phyloP scores from a whole-genome alignment of 1,140 invertebrate species.

The Saxidomus purpurata region DNA sequence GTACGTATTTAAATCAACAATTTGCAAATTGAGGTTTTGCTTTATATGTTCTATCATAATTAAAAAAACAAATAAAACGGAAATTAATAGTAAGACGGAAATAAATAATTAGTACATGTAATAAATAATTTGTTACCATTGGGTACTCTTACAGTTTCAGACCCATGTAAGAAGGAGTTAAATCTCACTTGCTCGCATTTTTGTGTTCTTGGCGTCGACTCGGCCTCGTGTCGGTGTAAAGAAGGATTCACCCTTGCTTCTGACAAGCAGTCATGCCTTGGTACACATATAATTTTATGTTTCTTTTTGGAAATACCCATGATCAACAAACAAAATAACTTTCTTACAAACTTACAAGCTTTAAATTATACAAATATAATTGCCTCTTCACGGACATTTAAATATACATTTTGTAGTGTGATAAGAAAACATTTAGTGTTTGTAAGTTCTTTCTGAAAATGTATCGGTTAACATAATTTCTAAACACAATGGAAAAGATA shows the following conservation, averaged over 20 bases:
- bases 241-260: neutral
- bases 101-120: too few species aligned
- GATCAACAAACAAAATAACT: neutral
- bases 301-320: neutral
- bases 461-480: too few species aligned
- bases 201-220: constrained; percentile 13
- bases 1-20: too few species aligned
- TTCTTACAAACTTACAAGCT: too few species aligned
- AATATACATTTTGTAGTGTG: neutral
- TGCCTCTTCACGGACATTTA: neutral
- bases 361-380: neutral
- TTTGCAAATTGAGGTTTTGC: too few species aligned
- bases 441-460: too few species aligned
- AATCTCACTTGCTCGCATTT: neutral
- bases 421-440: neutral
- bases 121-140: too few species aligned
- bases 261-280: constrained; percentile 4
- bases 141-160: constrained; percentile 10
- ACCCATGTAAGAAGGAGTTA: neutral
- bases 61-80: too few species aligned
- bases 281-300: neutral
- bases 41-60: too few species aligned
- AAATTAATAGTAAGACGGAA: too few species aligned
- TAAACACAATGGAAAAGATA: too few species aligned
- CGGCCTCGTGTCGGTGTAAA: neutral